Conservation (phyloP, 2,113 vertebrate genomes). For the Elaphurus davidianus region DNA sequence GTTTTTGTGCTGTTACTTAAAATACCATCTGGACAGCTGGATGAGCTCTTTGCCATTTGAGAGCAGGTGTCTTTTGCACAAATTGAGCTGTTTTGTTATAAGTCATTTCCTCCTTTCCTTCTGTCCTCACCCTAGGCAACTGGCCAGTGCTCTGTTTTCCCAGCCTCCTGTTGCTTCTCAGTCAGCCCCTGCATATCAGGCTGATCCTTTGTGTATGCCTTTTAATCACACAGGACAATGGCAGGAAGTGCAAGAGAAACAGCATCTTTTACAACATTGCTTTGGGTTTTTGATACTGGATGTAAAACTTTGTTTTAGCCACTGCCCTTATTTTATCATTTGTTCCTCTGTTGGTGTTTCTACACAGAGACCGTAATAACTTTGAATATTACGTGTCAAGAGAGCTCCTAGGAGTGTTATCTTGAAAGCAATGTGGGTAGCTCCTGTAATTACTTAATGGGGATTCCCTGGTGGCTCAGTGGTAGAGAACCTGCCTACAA, state of each 20-base stretch:
- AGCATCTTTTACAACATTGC: background rate
- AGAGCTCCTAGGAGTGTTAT: background rate
- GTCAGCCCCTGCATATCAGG: slow-evolving; percentile 36
- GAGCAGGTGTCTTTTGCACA: slow-evolving; percentile 64
- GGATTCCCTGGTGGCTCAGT: background rate
- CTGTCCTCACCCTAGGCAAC: slow-evolving; percentile 23
- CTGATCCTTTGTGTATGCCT: slow-evolving; percentile 41
- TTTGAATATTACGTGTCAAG: background rate
- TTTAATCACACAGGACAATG: slow-evolving; percentile 18
- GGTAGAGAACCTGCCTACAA: background rate
- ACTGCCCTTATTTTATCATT: slow-evolving; percentile 10
- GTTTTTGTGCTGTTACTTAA: slow-evolving; percentile 49
- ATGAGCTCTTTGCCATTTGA: slow-evolving; percentile 49
- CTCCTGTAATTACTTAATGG: background rate
- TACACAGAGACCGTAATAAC: background rate
- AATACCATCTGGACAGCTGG: slow-evolving; percentile 64
- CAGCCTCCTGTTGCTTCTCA: slow-evolving; percentile 48
- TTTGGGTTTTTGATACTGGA: background rate
- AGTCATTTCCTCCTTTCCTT: slow-evolving; percentile 56
- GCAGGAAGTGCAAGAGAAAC: background rate
- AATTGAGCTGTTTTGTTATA: slow-evolving; percentile 50
- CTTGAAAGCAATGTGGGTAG: background rate
- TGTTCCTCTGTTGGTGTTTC: background rate
- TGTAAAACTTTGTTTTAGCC: slow-evolving; percentile 17
- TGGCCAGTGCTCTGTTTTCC: slow-evolving; percentile 58